A percentile compares a stretch with the other conserved stretches of the same genome.
These are phyloP conservation scores for Thunnus maccoyii DNA, from an alignment of 2,113 vertebrate genomes.

Conservation along the genomic window DNA sequence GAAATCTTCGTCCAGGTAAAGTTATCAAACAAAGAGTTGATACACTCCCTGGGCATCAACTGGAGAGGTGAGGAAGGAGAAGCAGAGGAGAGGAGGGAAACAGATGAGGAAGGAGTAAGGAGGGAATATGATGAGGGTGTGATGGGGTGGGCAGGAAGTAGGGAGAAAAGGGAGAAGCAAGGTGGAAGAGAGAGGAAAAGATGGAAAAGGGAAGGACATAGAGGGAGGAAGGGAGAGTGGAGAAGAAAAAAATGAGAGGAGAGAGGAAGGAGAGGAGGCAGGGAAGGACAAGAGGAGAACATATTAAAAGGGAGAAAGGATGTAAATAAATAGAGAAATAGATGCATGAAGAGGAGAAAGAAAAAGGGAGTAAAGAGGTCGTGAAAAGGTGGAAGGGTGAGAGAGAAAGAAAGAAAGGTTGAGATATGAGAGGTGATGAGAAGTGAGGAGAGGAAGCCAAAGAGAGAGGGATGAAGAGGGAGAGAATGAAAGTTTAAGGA, in stretches of 20 bases:
- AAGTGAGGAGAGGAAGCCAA: neutral
- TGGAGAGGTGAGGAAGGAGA: slow-evolving; percentile 53
- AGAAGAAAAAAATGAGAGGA: neutral
- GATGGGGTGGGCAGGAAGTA: neutral
- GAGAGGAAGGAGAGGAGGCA: neutral
- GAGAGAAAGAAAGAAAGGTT: too few relatives aligned
- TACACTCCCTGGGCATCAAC: slow-evolving; percentile 96
- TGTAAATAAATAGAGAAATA: too few relatives aligned
- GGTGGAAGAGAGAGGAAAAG: neutral
- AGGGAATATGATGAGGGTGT: neutral
- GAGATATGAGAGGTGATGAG: neutral
- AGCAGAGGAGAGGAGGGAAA: neutral
- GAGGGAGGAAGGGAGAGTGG: neutral
- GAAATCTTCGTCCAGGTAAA: slow-evolving; percentile 92
- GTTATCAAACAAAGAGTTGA: slow-evolving; percentile 96
- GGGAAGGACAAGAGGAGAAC: too few relatives aligned
- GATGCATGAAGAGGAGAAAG: too few relatives aligned
- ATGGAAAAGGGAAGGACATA: neutral
- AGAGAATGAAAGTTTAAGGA: neutral
- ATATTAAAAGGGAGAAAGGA: too few relatives aligned
- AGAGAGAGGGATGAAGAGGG: neutral
- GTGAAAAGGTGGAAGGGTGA: too few relatives aligned
- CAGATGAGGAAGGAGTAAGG: neutral
- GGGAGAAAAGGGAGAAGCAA: neutral
- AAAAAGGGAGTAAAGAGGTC: neutral